phyloP scores from a whole-genome alignment of 1,140 invertebrate species.

The Drosophila azteca region DNA sequence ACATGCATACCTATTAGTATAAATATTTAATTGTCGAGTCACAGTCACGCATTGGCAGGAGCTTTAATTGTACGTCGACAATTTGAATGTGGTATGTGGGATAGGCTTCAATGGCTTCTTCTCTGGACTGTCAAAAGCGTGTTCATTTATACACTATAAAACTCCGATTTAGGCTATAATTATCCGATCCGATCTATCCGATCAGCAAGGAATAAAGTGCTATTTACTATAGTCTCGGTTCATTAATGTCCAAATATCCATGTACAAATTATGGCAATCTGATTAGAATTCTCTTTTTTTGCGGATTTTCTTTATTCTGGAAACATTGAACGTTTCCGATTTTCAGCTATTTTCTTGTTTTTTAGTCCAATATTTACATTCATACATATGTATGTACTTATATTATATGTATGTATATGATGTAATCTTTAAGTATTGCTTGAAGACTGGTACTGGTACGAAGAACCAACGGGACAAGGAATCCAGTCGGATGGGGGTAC shows the following conservation, averaged over 20 bases:
- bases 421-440: too few species aligned
- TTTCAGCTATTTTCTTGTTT: too few species aligned
- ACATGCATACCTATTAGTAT: neutral
- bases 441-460: too few species aligned
- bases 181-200: constrained; percentile 10
- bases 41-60: constrained; percentile 39
- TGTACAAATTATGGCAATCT: constrained; percentile 13
- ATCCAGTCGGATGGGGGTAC: too few species aligned
- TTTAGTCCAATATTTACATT: too few species aligned
- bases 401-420: too few species aligned
- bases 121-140: constrained; percentile 3
- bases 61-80: constrained; percentile 31
- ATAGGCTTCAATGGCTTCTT: constrained; percentile 2
- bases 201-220: neutral
- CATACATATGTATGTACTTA: too few species aligned
- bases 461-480: too few species aligned
- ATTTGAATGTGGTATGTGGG: constrained; percentile 2
- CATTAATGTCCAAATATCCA: constrained; percentile 13
- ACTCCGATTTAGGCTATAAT: constrained; percentile 5
- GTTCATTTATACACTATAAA: constrained; percentile 8
- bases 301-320: too few species aligned
- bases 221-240: constrained; percentile 25
- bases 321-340: too few species aligned
- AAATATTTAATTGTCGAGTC: neutral
- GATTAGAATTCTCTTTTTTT: too few species aligned